A percentile compares a stretch with the other conserved stretches of the same genome.
These are phyloP conservation scores for Callaeas wilsoni DNA, from an alignment of 2,113 vertebrate species.

Conservation along the genomic window DNA sequence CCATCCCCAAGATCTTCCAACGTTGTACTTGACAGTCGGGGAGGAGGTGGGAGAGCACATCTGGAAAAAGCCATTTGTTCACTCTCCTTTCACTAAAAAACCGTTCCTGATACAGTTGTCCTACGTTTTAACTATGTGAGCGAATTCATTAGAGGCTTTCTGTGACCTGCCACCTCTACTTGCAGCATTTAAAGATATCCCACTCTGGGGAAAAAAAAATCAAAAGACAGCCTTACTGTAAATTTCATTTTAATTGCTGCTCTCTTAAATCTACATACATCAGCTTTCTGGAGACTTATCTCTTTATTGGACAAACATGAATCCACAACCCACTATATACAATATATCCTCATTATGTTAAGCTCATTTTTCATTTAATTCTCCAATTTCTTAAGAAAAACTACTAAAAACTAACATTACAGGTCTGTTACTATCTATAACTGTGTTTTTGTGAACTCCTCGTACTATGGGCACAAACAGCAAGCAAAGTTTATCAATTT, in stretches of 20 bases:
- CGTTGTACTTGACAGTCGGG: fast-evolving
- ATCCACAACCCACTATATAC: neutral
- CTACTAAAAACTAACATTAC: neutral
- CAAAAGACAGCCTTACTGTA: neutral
- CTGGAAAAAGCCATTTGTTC: neutral
- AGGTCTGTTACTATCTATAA: neutral
- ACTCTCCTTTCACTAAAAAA: neutral
- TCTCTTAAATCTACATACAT: neutral
- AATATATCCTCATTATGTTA: neutral
- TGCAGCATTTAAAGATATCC: neutral
- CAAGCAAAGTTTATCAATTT: neutral
- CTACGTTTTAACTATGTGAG: neutral
- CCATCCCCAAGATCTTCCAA: neutral
- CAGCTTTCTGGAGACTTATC: neutral
- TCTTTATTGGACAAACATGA: neutral
- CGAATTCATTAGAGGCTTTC: neutral
- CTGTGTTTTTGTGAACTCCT: neutral
- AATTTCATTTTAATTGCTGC: neutral
- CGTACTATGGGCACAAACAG: neutral
- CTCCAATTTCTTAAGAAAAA: neutral
- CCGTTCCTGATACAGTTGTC: neutral
- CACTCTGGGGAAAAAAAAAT: fast-evolving
- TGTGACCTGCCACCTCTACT: neutral
- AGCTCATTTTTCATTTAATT: neutral
- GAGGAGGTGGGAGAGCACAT: neutral